Percentiles rank a stretch among this genome's conserved stretches.
These are phyloP conservation scores for Leucoma salicis DNA, from an alignment of 2,888 invertebrate genomes.

Conservation along the genomic window DNA sequence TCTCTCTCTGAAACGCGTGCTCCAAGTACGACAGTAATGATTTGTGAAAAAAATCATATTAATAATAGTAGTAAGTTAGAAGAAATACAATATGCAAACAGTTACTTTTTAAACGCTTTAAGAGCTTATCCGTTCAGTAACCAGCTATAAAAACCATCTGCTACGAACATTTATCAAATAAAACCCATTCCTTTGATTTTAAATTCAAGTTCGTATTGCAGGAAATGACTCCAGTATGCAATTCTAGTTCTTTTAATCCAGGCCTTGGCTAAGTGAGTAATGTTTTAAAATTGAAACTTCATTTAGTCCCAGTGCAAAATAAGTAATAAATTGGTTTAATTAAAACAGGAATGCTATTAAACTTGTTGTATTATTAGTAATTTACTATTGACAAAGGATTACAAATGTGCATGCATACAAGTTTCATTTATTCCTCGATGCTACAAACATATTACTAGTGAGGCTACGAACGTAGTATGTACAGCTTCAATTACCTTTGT, in stretches of 20 bases:
- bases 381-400: too few species aligned
- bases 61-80: too few species aligned
- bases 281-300: constrained; percentile 1
- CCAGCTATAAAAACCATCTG: constrained; percentile 36
- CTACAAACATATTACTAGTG: too few species aligned
- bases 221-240: constrained; percentile 12
- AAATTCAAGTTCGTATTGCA: constrained; percentile 35
- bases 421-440: too few species aligned
- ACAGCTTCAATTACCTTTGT: too few species aligned
- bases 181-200: constrained; percentile 33
- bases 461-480: too few species aligned
- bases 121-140: constrained; percentile 28
- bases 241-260: constrained; percentile 20
- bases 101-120: constrained; percentile 23
- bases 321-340: background rate
- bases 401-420: too few species aligned
- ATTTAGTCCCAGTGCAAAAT: background rate
- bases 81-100: constrained; percentile 19
- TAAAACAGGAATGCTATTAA: background rate
- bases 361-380: background rate
- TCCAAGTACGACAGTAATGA: too few species aligned
- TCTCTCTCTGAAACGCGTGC: too few species aligned
- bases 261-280: constrained; percentile 9
- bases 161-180: constrained; percentile 32
- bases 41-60: too few species aligned